A percentile compares a stretch with the other conserved stretches of the same genome.
Conservation (phyloP, 2,888 invertebrate genomes). For the Caenorhabditis plicata region DNA sequence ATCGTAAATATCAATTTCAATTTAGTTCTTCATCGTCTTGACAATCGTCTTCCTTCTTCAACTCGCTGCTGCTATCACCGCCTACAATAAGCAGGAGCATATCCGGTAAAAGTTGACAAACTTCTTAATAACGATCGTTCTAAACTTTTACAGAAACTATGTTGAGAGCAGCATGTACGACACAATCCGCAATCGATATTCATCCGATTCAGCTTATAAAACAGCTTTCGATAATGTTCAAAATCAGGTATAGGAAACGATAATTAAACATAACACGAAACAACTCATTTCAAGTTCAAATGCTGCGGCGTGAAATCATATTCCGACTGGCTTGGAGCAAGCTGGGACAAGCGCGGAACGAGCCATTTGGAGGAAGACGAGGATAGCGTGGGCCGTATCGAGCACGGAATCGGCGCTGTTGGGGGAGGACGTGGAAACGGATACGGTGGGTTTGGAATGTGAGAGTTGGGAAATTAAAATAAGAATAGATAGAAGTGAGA, state of each 20-base stretch:
- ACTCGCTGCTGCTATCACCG: conserved; percentile 79
- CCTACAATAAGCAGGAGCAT: conserved; percentile 73
- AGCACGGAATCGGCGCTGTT: conserved; percentile 57
- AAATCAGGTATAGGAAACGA: conserved; percentile 66
- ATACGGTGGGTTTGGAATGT: conserved; percentile 41
- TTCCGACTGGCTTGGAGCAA: conserved; percentile 72
- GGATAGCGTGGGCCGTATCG: conserved; percentile 28
- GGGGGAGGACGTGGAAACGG: conserved; percentile 41
- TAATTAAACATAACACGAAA: not conserved
- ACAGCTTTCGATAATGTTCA: conserved; percentile 75
- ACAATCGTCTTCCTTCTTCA: conserved; percentile 79
- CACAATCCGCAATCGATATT: conserved; percentile 74
- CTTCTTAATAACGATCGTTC: not conserved
- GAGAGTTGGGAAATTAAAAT: no score
- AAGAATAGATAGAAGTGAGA: no score
- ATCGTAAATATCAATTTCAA: no score
- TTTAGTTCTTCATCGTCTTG: conserved; percentile 78
- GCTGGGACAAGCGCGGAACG: conserved; percentile 38
- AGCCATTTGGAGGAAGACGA: conserved; percentile 11
- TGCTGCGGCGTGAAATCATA: conserved; percentile 80
- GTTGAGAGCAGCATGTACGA: conserved; percentile 73
- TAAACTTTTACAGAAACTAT: conserved; percentile 71
- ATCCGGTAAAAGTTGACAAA: conserved; percentile 10
- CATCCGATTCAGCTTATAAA: conserved; percentile 68
- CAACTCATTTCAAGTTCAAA: conserved; percentile 70